Evolutionary conservation across 2,797 vertebrate species (phyloP).

Genomic region (Orientallactaga sibirica): DNA sequence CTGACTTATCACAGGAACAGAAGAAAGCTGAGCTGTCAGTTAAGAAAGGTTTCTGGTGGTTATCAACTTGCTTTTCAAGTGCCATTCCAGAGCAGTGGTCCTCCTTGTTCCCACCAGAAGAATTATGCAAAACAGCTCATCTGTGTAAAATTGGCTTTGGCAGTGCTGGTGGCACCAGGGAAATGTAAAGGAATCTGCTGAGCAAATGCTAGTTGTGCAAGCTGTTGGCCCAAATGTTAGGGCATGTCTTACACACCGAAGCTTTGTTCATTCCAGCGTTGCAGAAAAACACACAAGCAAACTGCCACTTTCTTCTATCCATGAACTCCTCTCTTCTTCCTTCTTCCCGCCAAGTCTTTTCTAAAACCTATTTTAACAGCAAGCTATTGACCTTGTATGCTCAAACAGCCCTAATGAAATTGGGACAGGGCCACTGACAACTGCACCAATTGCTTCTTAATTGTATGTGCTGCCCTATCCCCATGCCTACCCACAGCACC

Average conservation of each 20-base stretch:
- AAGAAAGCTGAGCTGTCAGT: constrained; percentile 48
- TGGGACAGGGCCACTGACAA: background rate
- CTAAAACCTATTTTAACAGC: constrained; percentile 22
- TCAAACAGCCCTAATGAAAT: background rate
- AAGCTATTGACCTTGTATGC: background rate
- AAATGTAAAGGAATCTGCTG: constrained; percentile 61
- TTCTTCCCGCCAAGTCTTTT: constrained; percentile 45
- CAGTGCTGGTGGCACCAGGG: constrained; percentile 23
- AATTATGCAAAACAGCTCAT: constrained; percentile 40
- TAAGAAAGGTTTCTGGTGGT: constrained; percentile 13
- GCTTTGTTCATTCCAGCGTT: constrained; percentile 38
- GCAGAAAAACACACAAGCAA: constrained; percentile 39
- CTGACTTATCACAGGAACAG: constrained; percentile 3
- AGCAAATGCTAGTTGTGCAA: constrained; percentile 62
- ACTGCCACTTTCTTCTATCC: constrained; percentile 22
- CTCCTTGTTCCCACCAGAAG: constrained; percentile 15
- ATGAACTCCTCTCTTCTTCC: constrained; percentile 45
- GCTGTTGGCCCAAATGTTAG: background rate
- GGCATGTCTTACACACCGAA: constrained; percentile 38
- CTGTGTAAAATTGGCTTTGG: constrained; percentile 51
- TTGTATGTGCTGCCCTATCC: background rate
- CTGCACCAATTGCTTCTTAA: background rate
- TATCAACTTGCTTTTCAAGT: constrained; percentile 47
- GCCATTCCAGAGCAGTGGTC: constrained; percentile 30
- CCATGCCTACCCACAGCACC: background rate